Base-by-base conservation (phyloP, 2,113 vertebrate genomes). In the Myocastor coypus region DNA sequence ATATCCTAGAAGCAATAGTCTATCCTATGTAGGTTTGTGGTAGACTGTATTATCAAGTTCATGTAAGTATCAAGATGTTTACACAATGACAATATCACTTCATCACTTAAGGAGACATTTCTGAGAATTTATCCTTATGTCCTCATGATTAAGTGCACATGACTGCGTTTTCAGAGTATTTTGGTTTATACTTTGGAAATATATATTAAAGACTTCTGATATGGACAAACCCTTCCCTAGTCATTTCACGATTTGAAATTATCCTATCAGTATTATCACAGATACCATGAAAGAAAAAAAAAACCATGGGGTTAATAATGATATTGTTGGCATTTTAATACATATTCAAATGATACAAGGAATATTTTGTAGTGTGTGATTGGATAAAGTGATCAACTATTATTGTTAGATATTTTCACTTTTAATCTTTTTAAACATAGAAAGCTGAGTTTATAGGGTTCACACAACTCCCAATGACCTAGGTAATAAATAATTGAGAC, bases 321-420 rank as follows among this genome's bases (percentile, higher is more conserved):
- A 71, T 83, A 52, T 52, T 64, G 0, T 34, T 46, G 46, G 34
- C 13, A n/a, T 87, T 89, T 78, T 92, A 78, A 87, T 28, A 66
- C n/a, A 61, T 64, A 57, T 87, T 63, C 71, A 80, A 71, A 83
- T 92, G 9, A 78, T 52, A 75, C 40, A 71, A 61, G n/a, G 3
- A 89, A 32, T 78, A 89, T 55, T 95, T 89, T 34, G 66, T 87
- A 94, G 9, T 57, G 68, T 78, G 42, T 73, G 13, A 52, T 28
- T 73, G 59, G 24, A 57, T 85, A 42, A 78, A 59, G 78, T 61
- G 78, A 81, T 24, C 26, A 75, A 63, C 1, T 63, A 4, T 87
- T 10, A 80, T 34, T 85, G 6, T 59, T 87, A 85, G 63, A 26
- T 91, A 77, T 96, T 97, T 97, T 90, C 5, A 80, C 50, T 57